Evolutionary conservation across 2,888 invertebrate genomes (phyloP).

Genomic region (Crepidodera aurea): DNA sequence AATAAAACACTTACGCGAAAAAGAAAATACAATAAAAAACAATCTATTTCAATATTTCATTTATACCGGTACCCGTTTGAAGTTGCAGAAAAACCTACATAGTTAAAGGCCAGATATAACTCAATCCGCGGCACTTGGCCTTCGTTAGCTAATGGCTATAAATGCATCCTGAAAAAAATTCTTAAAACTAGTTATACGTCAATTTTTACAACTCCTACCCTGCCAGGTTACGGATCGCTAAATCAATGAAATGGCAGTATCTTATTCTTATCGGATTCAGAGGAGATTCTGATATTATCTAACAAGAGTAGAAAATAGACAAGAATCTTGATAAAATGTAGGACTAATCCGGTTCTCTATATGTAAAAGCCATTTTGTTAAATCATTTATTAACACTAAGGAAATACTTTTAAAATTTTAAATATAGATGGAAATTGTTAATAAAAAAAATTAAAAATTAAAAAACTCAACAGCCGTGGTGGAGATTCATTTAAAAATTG

Average conservation of each 20-base stretch:
- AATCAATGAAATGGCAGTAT: slow-evolving; percentile 58
- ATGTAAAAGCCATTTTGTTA: slow-evolving; percentile 27
- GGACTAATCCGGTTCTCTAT: slow-evolving; percentile 41
- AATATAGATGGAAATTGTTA: too few species aligned
- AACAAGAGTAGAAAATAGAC: slow-evolving; percentile 48
- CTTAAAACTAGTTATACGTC: slow-evolving; percentile 39
- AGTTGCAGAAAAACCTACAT: slow-evolving; percentile 14
- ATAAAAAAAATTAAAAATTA: too few species aligned
- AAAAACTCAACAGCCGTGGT: too few species aligned
- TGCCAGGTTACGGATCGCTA: slow-evolving; percentile 53
- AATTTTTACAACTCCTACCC: slow-evolving; percentile 44
- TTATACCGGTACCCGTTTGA: slow-evolving; percentile 14
- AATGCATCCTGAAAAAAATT: slow-evolving; percentile 32
- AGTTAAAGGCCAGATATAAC: slow-evolving; percentile 20
- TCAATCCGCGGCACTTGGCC: slow-evolving; percentile 21
- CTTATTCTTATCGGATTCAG: slow-evolving; percentile 55
- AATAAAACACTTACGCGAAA: too few species aligned
- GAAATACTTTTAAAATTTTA: neutral
- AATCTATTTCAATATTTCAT: slow-evolving; percentile 9
- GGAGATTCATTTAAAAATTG: too few species aligned
- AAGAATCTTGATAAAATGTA: slow-evolving; percentile 49
- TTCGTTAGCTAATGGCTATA: slow-evolving; percentile 23
- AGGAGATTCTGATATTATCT: slow-evolving; percentile 51
- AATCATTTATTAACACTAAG: slow-evolving; percentile 33
- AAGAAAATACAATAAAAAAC: too few species aligned